These are phyloP conservation scores for Manduca sexta DNA, from an alignment of 1,140 invertebrate genomes.

Conservation along the genomic window DNA sequence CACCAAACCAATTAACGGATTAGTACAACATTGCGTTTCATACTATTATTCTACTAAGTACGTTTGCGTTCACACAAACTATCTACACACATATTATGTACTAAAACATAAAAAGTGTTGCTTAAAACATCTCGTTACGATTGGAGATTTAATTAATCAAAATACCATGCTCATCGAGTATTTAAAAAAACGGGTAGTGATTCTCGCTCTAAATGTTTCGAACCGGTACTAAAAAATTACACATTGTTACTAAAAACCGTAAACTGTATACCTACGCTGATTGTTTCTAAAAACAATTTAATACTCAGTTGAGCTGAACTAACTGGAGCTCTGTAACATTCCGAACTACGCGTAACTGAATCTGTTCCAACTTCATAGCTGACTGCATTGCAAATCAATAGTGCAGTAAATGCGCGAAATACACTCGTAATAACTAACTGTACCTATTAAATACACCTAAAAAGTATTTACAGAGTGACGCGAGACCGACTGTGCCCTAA, in stretches of 20 bases:
- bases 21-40: no score
- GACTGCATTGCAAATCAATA: slow-evolving; percentile 44
- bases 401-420: slow-evolving; percentile 17
- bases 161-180: no score
- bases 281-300: slow-evolving; percentile 57
- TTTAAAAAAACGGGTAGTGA: no score
- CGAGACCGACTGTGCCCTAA: slow-evolving; percentile 56
- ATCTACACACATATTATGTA: neutral
- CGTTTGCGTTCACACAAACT: no score
- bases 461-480: slow-evolving; percentile 27
- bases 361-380: slow-evolving; percentile 53
- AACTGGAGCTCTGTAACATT: slow-evolving; percentile 50
- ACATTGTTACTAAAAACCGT: slow-evolving; percentile 9
- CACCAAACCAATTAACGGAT: slow-evolving; percentile 5
- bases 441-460: slow-evolving; percentile 20
- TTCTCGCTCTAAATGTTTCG: no score
- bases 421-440: slow-evolving; percentile 5
- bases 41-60: no score
- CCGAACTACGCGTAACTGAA: slow-evolving; percentile 47
- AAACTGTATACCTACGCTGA: slow-evolving; percentile 28
- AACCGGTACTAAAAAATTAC: slow-evolving; percentile 6
- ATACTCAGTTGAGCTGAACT: slow-evolving; percentile 41
- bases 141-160: no score
- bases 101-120: no score
- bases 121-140: no score